Conservation (phyloP, 2,113 vertebrate genomes). For the Candoia aspera region DNA sequence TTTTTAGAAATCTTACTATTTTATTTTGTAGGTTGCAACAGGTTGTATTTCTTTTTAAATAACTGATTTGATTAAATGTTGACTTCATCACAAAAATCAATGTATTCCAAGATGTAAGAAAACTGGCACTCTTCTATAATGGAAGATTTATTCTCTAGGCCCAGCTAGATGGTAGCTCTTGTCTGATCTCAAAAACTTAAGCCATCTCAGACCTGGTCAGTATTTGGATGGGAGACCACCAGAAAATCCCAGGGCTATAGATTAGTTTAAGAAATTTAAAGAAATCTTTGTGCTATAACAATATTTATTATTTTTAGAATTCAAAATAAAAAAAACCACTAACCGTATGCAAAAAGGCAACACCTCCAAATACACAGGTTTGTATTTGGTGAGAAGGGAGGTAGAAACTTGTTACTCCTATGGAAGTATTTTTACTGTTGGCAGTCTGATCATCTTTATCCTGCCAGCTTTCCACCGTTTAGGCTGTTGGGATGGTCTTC, state of each 20-base stretch:
- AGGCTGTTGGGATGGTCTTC: neutral
- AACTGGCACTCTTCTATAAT: neutral
- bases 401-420: neutral
- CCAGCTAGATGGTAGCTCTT: neutral
- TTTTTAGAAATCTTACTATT: neutral
- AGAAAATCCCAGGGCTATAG: neutral
- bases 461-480: neutral
- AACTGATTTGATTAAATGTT: neutral
- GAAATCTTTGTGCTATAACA: neutral
- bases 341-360: neutral
- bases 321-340: neutral
- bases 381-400: neutral
- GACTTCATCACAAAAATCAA: neutral
- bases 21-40: neutral
- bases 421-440: neutral
- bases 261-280: neutral
- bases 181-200: neutral
- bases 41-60: neutral
- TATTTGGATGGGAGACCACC: neutral
- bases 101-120: neutral
- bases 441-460: neutral
- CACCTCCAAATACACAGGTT: neutral
- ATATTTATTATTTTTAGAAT: neutral
- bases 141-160: neutral
- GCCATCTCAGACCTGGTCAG: neutral